Base-by-base conservation (phyloP, 1,140 invertebrate species). In the Heterodera carotae region DNA sequence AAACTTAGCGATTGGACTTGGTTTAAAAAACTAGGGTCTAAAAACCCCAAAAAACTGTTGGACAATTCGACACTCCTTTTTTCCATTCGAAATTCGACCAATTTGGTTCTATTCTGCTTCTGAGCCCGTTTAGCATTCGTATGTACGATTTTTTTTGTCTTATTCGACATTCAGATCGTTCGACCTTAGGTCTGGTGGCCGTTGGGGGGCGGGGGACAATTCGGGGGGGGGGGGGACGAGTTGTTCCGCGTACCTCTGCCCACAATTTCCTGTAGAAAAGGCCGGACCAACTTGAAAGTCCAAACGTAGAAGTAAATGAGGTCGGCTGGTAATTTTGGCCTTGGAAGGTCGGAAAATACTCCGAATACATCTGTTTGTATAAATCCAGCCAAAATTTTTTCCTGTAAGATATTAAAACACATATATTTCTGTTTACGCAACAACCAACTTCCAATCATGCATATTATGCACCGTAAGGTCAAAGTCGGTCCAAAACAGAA, bases 341-440 rank as follows among this genome's bases (percentile, higher is more conserved):
- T 29, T 75, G 39, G 25, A 77, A 75, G 67, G 86, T 86, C 18
- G 85, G 85, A 78, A 86, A 86, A 76, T 87, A 87, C 69, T 87
- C 84, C 72, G 81, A 82, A 77, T 82, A 77, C 77, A 87, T 80
- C 66, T 87, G 81, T 12, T 78, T 74, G 77, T 87, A 87, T 59
- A 87, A 64, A 77, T 88, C 85, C 10, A 88, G 68, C 86, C 86
- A 87, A 82, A 88, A 87, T 64, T 83, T 81, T 39, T 88, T 68
- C 36, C 83, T 84, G 64, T n/a, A n/a, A n/a, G n/a, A n/a, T n/a
- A n/a, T n/a, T n/a, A 68, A 84, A 62, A 34, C n/a, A 76, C 69
- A 27, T 6, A 34, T n/a, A 72, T 60, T 76, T 76, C 12, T 66
- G 29, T 25, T 56, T 76, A 79, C 8, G 39, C 77, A 75, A 76